phyloP scores from a whole-genome alignment of 2,888 invertebrate species.

The Calephelis perditalis region DNA sequence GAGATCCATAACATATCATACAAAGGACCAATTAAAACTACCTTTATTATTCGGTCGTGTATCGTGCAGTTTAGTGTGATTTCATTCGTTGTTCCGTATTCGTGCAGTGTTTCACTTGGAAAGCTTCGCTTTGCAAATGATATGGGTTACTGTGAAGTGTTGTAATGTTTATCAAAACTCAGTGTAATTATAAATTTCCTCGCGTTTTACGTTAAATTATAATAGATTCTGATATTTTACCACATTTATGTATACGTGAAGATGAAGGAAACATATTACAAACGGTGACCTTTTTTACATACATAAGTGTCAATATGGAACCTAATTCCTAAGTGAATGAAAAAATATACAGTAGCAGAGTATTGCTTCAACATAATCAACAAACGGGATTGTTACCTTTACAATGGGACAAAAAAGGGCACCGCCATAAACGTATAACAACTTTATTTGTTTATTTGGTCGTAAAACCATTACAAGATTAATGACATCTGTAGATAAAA shows the following conservation, averaged over 20 bases:
- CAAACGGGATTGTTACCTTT: constrained; percentile 45
- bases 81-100: constrained; percentile 52
- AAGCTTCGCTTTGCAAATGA: constrained; percentile 43
- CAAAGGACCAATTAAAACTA: constrained; percentile 36
- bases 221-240: constrained; percentile 38
- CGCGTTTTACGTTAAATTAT: constrained; percentile 14
- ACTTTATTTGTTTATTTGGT: constrained; percentile 47
- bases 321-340: constrained; percentile 37
- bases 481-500: constrained; percentile 53
- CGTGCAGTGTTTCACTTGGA: constrained; percentile 51
- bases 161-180: constrained; percentile 29
- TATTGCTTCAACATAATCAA: constrained; percentile 49
- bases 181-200: constrained; percentile 23
- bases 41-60: constrained; percentile 38
- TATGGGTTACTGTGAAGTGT: constrained; percentile 32
- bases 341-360: constrained; percentile 44
- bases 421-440: constrained; percentile 67
- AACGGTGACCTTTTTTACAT: constrained; percentile 64
- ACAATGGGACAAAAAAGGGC: constrained; percentile 71
- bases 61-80: constrained; percentile 42
- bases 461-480: constrained; percentile 61
- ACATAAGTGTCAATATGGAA: constrained; percentile 53
- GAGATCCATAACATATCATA: constrained; percentile 33
- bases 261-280: constrained; percentile 54
- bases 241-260: constrained; percentile 31